Evolutionary conservation across 2,797 vertebrate genomes (phyloP), one percentile per base, ranked within the genome.

Genomic region (Sebastes kiyomatsui): DNA sequence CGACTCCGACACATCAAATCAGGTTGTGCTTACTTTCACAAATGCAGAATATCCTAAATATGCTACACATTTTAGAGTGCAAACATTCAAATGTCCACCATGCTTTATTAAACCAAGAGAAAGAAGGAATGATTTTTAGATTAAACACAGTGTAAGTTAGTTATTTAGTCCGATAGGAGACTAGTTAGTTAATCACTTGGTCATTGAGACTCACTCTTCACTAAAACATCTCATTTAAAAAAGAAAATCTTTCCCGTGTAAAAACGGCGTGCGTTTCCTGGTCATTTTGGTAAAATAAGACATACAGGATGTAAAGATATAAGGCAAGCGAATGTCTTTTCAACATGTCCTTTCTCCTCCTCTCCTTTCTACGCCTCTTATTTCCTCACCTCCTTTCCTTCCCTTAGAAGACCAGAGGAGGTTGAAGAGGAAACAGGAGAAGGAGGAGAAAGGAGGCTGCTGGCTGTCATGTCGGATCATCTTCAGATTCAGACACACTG

Each of bases 361-460:
- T 60, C 32, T 46, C 4, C 27, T 52, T 52, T 22, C 32, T 1
- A 14, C 4, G 2, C 9, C 9, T 33, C 42, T 14, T 42, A 42
- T 27, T 52, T n/a, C 30, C 12, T 25, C 49, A 20, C n/a, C 16
- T 46, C 30, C 13, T 73, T 38, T 58, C 23, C 58, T 33, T 11
- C 32, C 3, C 25, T 33, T 52, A 61, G 64, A 65, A n/a, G 61
- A 56, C 20, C 32, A 65, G 35, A 84, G 38, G 67, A n/a, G 5
- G 25, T 42, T 4, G 3, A 3, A 25, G 23, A 60, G 49, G 23
- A 62, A 75, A 62, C 18, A 30, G 33, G 56, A 62, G 33, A 22
- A 80, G 66, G 65, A 80, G 69, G 65, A 80, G 76, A 61, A 30
- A 56, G 75, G 76, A 82, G 81, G 80, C 80, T 76, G 68, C 66